Evolutionary conservation across 2,113 vertebrate species (phyloP).

Genomic region (Dendrocopos noguchii): DNA sequence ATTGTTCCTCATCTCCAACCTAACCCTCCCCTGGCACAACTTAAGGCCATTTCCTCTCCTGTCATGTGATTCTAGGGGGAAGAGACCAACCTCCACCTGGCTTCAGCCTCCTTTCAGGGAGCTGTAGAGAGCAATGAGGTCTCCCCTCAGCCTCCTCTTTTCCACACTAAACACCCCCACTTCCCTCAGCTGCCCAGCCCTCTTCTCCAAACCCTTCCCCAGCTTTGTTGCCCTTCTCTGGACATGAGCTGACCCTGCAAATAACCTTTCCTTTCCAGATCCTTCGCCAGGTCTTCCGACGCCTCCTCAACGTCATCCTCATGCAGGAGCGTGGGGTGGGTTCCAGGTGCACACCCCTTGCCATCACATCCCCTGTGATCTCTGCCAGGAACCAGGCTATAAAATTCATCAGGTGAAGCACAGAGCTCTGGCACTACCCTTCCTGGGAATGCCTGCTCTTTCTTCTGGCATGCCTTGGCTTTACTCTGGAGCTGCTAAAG

Average conservation of each 20-base stretch:
- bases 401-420: conserved; percentile 87
- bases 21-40: too few relatives aligned
- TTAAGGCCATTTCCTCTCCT: too few relatives aligned
- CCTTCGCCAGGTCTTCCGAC: conserved; percentile 81
- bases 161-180: too few relatives aligned
- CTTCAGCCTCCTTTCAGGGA: too few relatives aligned
- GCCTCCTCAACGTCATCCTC: conserved; percentile 83
- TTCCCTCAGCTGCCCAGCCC: too few relatives aligned
- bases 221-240: too few relatives aligned
- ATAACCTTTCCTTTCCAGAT: conserved; percentile 59
- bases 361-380: conserved; percentile 68
- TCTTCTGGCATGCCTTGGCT: neutral
- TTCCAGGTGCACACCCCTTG: conserved; percentile 52
- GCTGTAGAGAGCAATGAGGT: too few relatives aligned
- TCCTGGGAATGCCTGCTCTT: neutral
- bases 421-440: neutral
- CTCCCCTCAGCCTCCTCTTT: too few relatives aligned
- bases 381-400: conserved; percentile 80
- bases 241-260: neutral
- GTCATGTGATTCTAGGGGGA: too few relatives aligned
- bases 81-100: too few relatives aligned
- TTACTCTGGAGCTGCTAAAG: conserved; percentile 1
- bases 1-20: too few relatives aligned
- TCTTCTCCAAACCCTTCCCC: too few relatives aligned
- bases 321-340: conserved; percentile 79